Percentiles rank a stretch among this genome's conserved stretches.
phyloP scores from a whole-genome alignment of 2,888 invertebrate genomes.

The Venusia cambrica region DNA sequence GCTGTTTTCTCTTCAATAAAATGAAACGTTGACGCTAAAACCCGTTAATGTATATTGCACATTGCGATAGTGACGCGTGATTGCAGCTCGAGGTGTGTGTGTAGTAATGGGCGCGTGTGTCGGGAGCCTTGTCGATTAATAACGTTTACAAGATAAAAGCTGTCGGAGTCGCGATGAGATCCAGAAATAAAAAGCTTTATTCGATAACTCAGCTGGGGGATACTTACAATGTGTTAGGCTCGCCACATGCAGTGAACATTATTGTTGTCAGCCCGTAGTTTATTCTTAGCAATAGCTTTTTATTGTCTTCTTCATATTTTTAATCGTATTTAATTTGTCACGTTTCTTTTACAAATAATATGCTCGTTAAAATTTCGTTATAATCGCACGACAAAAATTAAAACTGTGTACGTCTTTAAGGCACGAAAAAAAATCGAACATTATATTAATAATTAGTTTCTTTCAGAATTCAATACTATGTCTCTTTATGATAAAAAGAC shows the following conservation, averaged over 20 bases:
- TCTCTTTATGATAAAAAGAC: too few relatives aligned
- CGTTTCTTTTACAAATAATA: too few relatives aligned
- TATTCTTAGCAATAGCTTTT: slow-evolving; percentile 15
- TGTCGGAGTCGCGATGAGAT: slow-evolving; percentile 64
- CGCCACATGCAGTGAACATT: slow-evolving; percentile 32
- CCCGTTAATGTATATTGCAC: slow-evolving; percentile 35
- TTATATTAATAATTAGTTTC: too few relatives aligned
- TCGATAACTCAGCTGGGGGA: slow-evolving; percentile 72
- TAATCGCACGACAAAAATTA: too few relatives aligned
- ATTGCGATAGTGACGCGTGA: slow-evolving; percentile 21
- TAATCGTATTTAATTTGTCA: slow-evolving; percentile 2
- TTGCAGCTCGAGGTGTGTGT: slow-evolving; percentile 14
- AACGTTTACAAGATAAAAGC: slow-evolving; percentile 79
- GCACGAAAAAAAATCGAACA: too few relatives aligned
- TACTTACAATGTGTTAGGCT: slow-evolving; percentile 50
- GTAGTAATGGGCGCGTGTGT: slow-evolving; percentile 49
- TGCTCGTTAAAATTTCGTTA: too few relatives aligned
- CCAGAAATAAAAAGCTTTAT: slow-evolving; percentile 75
- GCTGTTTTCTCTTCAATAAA: slow-evolving; percentile 8
- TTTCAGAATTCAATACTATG: too few relatives aligned
- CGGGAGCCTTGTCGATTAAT: slow-evolving; percentile 76
- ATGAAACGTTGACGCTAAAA: slow-evolving; percentile 1
- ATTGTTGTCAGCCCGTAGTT: slow-evolving; percentile 18
- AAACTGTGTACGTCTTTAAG: too few relatives aligned
- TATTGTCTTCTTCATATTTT: background rate